phyloP scores from a whole-genome alignment of 2,888 invertebrate genomes.

The Pocota personata region DNA sequence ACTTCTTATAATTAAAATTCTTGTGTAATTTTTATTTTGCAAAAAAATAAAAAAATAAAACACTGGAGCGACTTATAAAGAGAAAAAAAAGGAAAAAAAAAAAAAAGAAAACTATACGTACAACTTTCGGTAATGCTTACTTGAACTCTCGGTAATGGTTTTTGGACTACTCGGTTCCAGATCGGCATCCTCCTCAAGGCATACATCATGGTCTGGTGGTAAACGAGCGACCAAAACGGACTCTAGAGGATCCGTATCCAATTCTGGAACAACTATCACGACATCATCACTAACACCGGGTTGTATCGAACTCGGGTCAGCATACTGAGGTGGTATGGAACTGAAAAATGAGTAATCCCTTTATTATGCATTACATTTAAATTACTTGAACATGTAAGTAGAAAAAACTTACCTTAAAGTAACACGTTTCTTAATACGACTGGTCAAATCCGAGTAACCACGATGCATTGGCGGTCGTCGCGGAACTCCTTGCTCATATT shows the following conservation, averaged over 20 bases:
- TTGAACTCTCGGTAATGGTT: conserved; percentile 87
- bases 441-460: conserved; percentile 90
- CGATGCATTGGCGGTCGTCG: conserved; percentile 85
- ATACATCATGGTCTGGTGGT: conserved; percentile 75
- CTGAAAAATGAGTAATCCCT: conserved; percentile 76
- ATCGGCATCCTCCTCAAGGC: conserved; percentile 76
- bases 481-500: conserved; percentile 81
- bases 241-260: conserved; percentile 79
- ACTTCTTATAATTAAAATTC: conserved; percentile 26
- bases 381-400: not conserved
- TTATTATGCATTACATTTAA: conserved; percentile 24
- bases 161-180: conserved; percentile 84
- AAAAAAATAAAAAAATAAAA: conserved; percentile 40
- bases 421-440: conserved; percentile 92
- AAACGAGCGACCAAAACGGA: conserved; percentile 75
- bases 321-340: conserved; percentile 83
- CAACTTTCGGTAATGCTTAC: conserved; percentile 80
- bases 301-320: conserved; percentile 77
- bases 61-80: conserved; percentile 41
- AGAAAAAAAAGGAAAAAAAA: not conserved
- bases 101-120: not conserved
- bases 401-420: conserved; percentile 88
- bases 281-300: conserved; percentile 82
- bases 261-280: conserved; percentile 84
- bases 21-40: conserved; percentile 57